phyloP scores from a whole-genome alignment of 2,888 invertebrate species.

The Macaria notata region DNA sequence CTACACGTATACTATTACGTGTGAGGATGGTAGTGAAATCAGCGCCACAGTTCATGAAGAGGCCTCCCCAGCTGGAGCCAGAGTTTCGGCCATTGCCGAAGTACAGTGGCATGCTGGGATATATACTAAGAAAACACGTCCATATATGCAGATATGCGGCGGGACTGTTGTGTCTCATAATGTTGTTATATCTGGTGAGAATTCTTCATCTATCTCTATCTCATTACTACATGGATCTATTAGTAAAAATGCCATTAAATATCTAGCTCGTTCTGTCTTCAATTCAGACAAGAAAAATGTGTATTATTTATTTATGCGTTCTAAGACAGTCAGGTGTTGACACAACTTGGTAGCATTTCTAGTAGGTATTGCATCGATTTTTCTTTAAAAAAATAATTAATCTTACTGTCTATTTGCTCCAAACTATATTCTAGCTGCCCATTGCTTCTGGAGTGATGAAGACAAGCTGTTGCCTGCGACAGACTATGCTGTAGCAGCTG shows the following conservation, averaged over 20 bases:
- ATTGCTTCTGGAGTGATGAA: not conserved
- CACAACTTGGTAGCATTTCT: too few species aligned
- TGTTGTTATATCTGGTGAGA: not conserved
- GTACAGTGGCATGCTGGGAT: slow-evolving; percentile 1
- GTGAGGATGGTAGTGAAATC: too few species aligned
- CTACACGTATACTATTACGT: too few species aligned
- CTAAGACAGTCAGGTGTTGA: too few species aligned
- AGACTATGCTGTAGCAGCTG: not conserved
- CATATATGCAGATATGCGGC: not conserved
- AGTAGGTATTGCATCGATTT: not conserved
- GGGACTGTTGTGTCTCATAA: not conserved
- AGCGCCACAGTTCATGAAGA: too few species aligned
- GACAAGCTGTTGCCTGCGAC: not conserved
- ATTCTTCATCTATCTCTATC: not conserved
- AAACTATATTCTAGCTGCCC: not conserved
- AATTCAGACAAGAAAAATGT: not conserved
- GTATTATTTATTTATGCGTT: too few species aligned
- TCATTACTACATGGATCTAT: not conserved
- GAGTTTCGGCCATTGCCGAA: not conserved
- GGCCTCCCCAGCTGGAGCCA: too few species aligned
- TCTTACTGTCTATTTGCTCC: not conserved
- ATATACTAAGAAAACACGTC: not conserved
- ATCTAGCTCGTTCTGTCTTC: not conserved
- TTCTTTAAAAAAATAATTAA: not conserved
- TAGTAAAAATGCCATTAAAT: not conserved